These are phyloP conservation scores for Otis tarda DNA, from an alignment of 2,113 vertebrate genomes.

Conservation along the genomic window DNA sequence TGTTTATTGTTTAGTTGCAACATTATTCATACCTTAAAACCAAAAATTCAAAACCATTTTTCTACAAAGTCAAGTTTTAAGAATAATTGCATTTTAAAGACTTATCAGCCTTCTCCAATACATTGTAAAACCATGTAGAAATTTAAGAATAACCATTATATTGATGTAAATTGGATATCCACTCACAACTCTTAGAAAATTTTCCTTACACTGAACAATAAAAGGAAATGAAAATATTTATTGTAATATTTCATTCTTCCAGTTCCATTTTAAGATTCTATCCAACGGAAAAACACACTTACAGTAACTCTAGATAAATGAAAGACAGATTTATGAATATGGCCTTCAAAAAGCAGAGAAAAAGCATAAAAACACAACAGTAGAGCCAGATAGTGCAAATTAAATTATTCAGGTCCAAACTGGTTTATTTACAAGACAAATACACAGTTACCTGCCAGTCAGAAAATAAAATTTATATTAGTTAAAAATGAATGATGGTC, in stretches of 20 bases:
- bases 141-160: neutral
- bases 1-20: neutral
- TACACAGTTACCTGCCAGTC: neutral
- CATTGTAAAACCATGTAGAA: neutral
- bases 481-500: neutral
- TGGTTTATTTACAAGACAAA: conserved; percentile 1
- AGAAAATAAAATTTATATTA: neutral
- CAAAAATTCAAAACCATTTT: neutral
- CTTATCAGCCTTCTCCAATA: neutral
- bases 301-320: neutral
- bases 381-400: neutral
- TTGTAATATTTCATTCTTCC: neutral
- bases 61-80: neutral
- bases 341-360: neutral
- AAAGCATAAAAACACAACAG: neutral
- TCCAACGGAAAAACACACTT: neutral
- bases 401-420: neutral
- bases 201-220: conserved; percentile 12
- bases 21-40: neutral
- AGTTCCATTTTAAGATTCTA: neutral
- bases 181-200: neutral
- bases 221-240: neutral
- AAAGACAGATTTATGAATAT: neutral
- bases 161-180: neutral
- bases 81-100: neutral